Evolutionary conservation across 2,797 vertebrate genomes (phyloP).

Genomic region (Betta splendens): DNA sequence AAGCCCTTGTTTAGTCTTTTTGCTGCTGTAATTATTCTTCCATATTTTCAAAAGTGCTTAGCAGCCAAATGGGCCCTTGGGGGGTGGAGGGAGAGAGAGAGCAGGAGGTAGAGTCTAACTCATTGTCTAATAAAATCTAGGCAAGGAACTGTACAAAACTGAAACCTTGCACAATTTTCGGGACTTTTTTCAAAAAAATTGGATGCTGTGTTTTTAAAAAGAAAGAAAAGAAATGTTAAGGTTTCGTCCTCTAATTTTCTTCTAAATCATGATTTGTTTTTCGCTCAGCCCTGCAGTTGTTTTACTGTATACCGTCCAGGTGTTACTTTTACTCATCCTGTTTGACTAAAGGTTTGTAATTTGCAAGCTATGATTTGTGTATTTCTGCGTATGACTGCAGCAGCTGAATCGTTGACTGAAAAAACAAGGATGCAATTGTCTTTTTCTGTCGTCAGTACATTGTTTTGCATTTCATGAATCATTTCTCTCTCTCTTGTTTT

Average conservation of each 20-base stretch:
- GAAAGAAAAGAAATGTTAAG: no score
- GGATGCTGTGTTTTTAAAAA: constrained; percentile 26
- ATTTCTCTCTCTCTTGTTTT: constrained; percentile 55
- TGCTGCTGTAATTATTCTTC: constrained; percentile 63
- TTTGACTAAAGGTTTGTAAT: no score
- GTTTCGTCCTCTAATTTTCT: no score
- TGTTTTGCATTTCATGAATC: constrained; percentile 71
- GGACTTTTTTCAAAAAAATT: constrained; percentile 10
- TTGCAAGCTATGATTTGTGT: no score
- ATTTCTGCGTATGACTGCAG: constrained; percentile 55
- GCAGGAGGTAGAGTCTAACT: constrained; percentile 27
- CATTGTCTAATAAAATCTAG: constrained; percentile 51
- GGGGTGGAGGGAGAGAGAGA: constrained; percentile 43
- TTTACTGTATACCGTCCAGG: no score
- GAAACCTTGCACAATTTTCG: constrained; percentile 50
- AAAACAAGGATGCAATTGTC: constrained; percentile 43
- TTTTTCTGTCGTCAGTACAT: constrained; percentile 28
- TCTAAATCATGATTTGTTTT: no score
- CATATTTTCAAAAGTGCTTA: constrained; percentile 54
- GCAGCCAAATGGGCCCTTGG: constrained; percentile 53
- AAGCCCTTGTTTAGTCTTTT: constrained; percentile 66
- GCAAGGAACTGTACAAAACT: constrained; percentile 38
- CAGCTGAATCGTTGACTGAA: constrained; percentile 59
- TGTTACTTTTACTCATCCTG: no score
- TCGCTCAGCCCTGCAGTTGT: no score